Base-by-base conservation (phyloP, 2,113 vertebrate species). In the Lycaon pictus region DNA sequence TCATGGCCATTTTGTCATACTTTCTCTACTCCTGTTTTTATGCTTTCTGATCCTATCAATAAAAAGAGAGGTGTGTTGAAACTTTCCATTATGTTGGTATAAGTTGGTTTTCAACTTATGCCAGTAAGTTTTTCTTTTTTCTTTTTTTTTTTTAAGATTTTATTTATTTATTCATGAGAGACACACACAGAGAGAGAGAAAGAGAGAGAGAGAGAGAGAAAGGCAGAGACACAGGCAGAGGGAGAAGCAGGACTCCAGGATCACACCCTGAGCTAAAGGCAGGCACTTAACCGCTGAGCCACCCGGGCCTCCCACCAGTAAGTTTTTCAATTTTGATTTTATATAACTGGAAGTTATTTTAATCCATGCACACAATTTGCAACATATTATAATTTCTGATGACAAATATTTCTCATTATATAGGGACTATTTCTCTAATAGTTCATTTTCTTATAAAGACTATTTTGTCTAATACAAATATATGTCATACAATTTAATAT, bases 401-500 rank as follows among this genome's bases (percentile, higher is more conserved):
- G 55, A 72, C 17, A 17, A 27, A 12, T n/a, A 11, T 32, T 56
- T 19, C 67, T 58, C 63, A 1, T 11, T 55, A 3, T 13, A 3
- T 9, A 53, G 13, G 13, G 35, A 7, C 67, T 8, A 22, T 51
- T 69, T 60, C 35, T 74, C 48, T 56, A 29, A 15, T 0, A 48
- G 7, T 13, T 8, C 11, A 27, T 76, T 76, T 48, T 76, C 65
- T 7, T 67, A 32, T n/a, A 67, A 48, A 27, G 37, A 12, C 62
- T 63, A 29, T 27, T 29, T 48, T 23, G 0, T 29, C 53, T 10
- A 11, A 16, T 11, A 13, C 23, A 29, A 29, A 51, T 7, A 5
- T 4, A 7, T 4, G 9, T 22, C 23, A 11, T 3, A 4, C 17
- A 37, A 2, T 2, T 9, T 60, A 4, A 16, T 0, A 10, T 11